Conservation (phyloP, 2,888 invertebrate species). For the Phengaris alcon region DNA sequence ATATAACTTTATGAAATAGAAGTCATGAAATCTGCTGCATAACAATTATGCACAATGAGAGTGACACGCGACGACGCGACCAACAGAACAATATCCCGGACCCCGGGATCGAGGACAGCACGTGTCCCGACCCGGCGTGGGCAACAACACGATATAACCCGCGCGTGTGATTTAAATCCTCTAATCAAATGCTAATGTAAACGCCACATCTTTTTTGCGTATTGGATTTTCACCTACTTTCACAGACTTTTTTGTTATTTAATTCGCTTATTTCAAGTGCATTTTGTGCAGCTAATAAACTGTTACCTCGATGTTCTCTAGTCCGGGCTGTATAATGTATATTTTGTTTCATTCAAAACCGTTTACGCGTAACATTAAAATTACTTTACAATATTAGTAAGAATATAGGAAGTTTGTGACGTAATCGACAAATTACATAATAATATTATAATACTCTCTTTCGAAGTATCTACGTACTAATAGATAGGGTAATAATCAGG, state of each 20-base stretch:
- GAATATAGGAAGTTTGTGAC: too few relatives aligned
- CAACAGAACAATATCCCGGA: not conserved
- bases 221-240: not conserved
- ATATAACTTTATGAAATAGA: not conserved
- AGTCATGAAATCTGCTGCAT: not conserved
- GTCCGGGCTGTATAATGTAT: too few relatives aligned
- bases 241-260: not conserved
- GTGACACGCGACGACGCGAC: not conserved
- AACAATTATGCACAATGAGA: not conserved
- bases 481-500: not conserved
- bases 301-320: too few relatives aligned
- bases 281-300: too few relatives aligned
- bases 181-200: constrained; percentile 10
- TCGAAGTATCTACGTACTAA: not conserved
- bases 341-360: not conserved
- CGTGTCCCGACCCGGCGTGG: not conserved
- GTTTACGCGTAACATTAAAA: not conserved
- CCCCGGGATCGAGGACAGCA: not conserved
- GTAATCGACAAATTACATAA: not conserved
- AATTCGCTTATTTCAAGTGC: not conserved
- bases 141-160: not conserved
- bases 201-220: not conserved
- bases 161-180: constrained; percentile 9
- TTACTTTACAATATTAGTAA: not conserved
- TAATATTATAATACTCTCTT: not conserved